Evolutionary conservation across 1,140 invertebrate genomes (phyloP).

Genomic region (Brachionus sp.): DNA sequence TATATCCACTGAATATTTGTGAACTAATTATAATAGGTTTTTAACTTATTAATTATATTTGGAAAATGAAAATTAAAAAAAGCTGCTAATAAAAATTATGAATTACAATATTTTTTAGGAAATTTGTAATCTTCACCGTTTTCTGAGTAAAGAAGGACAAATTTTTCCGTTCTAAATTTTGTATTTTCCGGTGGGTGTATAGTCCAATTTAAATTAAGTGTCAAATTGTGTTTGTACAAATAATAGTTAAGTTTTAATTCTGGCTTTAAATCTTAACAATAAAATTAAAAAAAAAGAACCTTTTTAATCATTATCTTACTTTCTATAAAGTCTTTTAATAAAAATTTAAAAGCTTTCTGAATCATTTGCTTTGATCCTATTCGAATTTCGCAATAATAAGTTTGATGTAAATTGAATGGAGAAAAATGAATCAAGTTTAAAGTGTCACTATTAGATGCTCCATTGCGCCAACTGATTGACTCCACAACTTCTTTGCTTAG

Average conservation of each 20-base stretch:
- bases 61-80: no score
- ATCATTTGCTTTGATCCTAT: constrained; percentile 4
- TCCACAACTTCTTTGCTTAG: constrained; percentile 1
- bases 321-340: not conserved
- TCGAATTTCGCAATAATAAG: constrained; percentile 41
- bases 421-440: not conserved
- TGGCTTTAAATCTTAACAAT: not conserved
- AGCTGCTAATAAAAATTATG: no score
- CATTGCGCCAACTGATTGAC: constrained; percentile 23
- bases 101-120: constrained; percentile 35
- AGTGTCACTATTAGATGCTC: not conserved
- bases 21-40: no score
- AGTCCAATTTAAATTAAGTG: not conserved
- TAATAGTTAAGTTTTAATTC: not conserved
- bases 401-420: constrained; percentile 3
- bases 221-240: not conserved
- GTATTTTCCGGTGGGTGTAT: not conserved
- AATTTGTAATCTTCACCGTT: constrained; percentile 24
- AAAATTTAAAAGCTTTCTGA: constrained; percentile 35
- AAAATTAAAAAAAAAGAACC: not conserved
- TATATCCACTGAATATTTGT: no score
- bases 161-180: constrained; percentile 32
- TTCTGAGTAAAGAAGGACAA: constrained; percentile 21
- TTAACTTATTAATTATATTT: no score
- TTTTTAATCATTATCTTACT: not conserved